Conservation (phyloP, 1,140 invertebrate genomes). For the Vollenhovia emeryi region DNA sequence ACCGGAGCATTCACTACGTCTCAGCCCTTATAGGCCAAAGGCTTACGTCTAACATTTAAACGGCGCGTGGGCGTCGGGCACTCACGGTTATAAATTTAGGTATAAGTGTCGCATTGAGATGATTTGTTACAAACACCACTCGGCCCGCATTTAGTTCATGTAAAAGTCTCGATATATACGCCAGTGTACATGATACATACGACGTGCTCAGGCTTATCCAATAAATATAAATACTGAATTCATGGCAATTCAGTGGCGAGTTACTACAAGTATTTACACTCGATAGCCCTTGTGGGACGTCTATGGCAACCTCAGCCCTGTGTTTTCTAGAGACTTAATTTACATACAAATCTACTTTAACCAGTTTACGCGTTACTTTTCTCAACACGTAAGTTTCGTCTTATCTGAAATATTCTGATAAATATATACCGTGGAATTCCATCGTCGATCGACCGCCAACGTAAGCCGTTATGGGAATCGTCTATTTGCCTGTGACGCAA, state of each 20-base stretch:
- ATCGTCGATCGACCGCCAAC: not conserved
- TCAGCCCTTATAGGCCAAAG: not conserved
- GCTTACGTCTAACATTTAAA: not conserved
- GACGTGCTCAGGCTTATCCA: not conserved
- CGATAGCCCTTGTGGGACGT: not conserved
- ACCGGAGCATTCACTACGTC: not conserved
- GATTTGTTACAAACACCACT: not conserved
- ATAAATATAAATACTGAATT: not conserved
- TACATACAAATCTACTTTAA: not conserved
- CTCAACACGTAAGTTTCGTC: not conserved
- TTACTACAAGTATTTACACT: no score
- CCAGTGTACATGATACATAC: no score
- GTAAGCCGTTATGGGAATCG: not conserved
- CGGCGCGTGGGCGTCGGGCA: not conserved
- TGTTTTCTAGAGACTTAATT: not conserved
- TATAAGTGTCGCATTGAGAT: not conserved
- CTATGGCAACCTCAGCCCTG: not conserved
- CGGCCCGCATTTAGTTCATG: not conserved
- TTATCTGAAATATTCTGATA: not conserved
- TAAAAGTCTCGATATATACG: not conserved
- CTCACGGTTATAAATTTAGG: not conserved
- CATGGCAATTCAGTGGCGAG: not conserved
- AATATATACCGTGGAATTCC: not conserved
- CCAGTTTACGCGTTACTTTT: not conserved
- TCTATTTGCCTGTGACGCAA: not conserved